Percentiles rank a stretch among this genome's conserved stretches.
phyloP scores from a whole-genome alignment of 2,888 invertebrate genomes.

The Conomelus anceps region DNA sequence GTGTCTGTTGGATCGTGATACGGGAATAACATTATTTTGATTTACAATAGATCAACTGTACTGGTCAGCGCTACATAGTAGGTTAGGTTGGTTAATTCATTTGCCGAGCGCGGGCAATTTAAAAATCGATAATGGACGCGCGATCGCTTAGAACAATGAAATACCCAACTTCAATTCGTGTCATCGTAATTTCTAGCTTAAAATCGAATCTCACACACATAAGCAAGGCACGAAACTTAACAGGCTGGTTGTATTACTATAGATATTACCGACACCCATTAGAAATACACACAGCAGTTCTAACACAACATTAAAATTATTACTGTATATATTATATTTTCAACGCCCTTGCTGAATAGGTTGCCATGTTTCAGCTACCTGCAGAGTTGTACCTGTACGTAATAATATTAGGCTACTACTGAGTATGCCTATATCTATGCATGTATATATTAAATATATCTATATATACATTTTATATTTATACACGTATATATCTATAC shows the following conservation, averaged over 20 bases:
- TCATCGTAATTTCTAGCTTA: background rate
- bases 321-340: background rate
- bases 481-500: too few relatives aligned
- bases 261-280: background rate
- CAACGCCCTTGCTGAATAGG: too few relatives aligned
- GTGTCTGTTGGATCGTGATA: background rate
- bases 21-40: background rate
- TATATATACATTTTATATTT: too few relatives aligned
- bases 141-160: background rate
- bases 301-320: background rate
- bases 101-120: background rate
- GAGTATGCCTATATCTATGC: too few relatives aligned
- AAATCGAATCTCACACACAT: background rate
- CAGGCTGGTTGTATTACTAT: background rate
- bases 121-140: background rate
- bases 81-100: too few relatives aligned
- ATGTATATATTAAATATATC: too few relatives aligned
- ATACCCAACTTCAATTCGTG: background rate
- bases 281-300: background rate
- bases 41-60: background rate
- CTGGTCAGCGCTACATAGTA: background rate
- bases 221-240: background rate
- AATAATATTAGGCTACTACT: too few relatives aligned
- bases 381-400: too few relatives aligned
- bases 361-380: too few relatives aligned